Evolutionary conservation across 2,797 vertebrate genomes (phyloP).

Genomic region (Pseudochirops cupreus): DNA sequence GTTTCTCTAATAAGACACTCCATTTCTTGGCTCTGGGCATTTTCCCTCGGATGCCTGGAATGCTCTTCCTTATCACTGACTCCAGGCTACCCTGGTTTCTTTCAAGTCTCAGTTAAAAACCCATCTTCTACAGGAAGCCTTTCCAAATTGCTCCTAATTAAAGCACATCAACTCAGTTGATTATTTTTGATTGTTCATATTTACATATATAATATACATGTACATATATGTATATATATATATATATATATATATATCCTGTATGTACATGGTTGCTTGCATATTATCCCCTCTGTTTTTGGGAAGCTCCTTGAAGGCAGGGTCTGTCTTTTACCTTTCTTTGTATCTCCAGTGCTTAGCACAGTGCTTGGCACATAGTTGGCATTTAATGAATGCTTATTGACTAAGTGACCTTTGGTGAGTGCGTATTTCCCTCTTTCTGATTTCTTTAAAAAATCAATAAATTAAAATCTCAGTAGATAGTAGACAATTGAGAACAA

Average conservation of each 20-base stretch:
- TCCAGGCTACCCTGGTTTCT: not conserved
- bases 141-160: not conserved
- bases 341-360: not conserved
- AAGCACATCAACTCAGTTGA: not conserved
- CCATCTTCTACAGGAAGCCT: not conserved
- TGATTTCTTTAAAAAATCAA: not conserved
- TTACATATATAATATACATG: too few species aligned
- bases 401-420: not conserved
- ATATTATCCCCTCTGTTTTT: not conserved
- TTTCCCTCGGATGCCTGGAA: not conserved
- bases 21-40: not conserved
- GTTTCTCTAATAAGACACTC: not conserved
- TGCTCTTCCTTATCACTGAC: not conserved
- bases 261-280: not conserved
- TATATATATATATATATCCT: too few species aligned
- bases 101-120: not conserved
- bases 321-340: not conserved
- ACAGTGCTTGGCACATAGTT: not conserved
- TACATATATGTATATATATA: too few species aligned
- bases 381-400: not conserved
- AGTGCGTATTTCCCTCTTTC: not conserved
- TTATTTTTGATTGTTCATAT: not conserved
- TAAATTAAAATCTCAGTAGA: not conserved
- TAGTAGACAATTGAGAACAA: not conserved
- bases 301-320: not conserved